A percentile compares a stretch with the other conserved stretches of the same genome.
phyloP scores from a whole-genome alignment of 2,888 invertebrate genomes.

The Apodemia duryi region DNA sequence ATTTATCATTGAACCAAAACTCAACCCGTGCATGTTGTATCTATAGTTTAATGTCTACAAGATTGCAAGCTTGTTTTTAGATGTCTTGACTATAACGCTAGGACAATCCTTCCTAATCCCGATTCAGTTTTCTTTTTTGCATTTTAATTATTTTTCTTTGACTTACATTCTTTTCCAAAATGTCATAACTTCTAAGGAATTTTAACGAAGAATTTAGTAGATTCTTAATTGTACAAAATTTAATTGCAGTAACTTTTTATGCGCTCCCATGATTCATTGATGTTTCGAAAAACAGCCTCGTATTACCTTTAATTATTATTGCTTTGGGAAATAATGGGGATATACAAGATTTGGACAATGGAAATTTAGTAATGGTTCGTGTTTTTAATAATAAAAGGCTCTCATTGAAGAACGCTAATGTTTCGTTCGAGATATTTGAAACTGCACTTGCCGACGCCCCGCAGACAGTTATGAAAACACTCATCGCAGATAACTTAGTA shows the following conservation, averaged over 20 bases:
- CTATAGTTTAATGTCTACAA: conserved; percentile 65
- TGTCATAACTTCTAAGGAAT: conserved; percentile 21
- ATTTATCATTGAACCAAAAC: conserved; percentile 73
- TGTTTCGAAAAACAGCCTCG: conserved; percentile 71
- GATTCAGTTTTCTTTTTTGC: conserved; percentile 18
- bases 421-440: conserved; percentile 64
- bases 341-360: conserved; percentile 68
- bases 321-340: conserved; percentile 66
- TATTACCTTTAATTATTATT: conserved; percentile 64
- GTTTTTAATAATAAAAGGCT: conserved; percentile 52
- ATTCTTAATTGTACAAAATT: conserved; percentile 11
- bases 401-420: conserved; percentile 66
- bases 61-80: conserved; percentile 76
- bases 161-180: conserved; percentile 26
- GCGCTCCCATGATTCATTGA: conserved; percentile 50
- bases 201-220: conserved; percentile 20
- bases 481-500: conserved; percentile 55
- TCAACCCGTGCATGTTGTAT: conserved; percentile 73
- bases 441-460: conserved; percentile 42
- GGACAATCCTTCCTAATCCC: conserved; percentile 64
- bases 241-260: neutral
- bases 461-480: conserved; percentile 47
- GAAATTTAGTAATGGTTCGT: conserved; percentile 64
- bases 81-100: conserved; percentile 68
- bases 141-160: conserved; percentile 34